Evolutionary conservation across 2,888 invertebrate genomes (phyloP), one percentile per base, ranked within the genome.

Genomic region (Calameuta filiformis): DNA sequence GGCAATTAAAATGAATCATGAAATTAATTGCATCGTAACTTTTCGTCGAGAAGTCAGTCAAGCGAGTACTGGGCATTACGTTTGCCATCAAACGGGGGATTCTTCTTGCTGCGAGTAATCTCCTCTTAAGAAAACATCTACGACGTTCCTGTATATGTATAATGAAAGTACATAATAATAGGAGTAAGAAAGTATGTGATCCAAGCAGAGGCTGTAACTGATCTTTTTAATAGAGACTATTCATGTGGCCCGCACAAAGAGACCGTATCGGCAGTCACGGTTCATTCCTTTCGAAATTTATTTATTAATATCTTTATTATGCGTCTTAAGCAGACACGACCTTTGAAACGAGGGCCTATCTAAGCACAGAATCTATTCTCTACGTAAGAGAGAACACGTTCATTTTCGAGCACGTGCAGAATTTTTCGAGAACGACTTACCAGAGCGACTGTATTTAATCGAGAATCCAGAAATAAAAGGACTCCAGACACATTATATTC

Each of bases 271-370:
- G 35, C 35, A 23, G 74, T 80, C 77, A 75, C 79, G 75, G 79
- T 76, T 81, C 81, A 81, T 83, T 83, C 77, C 80, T 35, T 31
- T n/a, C 73, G 85, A 77, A 83, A 85, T 84, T 85, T 84, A 85
- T 84, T 85, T 85, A 84, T 85, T 80, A 78, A 79, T 80, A 80
- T 83, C 76, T 78, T n/a, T 69, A 75, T 69, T 75, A 69, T 69
- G 68, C 35, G 74, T 74, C 11, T 12, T 11, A 40, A 40, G 74
- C 35, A 23, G 35, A 9, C 74, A 12, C 71, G 31, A 31, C 31
- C 34, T 34, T 71, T 34, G 71, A 6, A 9, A 23, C 71, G 31
- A 71, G 77, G 77, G 33, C 78, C 69, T 76, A 76, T 78, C 78
- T 76, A 35, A 34, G 76, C n/a, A 68, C 73, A 78, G 75, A 71